Conservation (phyloP, 2,888 invertebrate genomes). For the Drosophila falleni region DNA sequence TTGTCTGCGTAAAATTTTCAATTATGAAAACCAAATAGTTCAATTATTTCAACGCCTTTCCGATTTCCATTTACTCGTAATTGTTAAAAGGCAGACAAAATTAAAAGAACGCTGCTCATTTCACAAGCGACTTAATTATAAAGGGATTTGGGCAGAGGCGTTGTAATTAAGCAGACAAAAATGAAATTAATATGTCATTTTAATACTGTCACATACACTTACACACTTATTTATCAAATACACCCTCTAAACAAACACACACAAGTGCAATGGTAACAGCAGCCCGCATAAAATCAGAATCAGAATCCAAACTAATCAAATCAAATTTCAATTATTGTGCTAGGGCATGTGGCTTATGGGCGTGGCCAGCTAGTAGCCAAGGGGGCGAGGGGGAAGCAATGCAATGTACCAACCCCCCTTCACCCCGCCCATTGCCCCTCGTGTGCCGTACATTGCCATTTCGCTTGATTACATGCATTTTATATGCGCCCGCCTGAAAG, state of each 20-base stretch:
- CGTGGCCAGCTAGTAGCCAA: conserved; percentile 23
- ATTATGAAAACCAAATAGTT: conserved; percentile 78
- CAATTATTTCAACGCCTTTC: conserved; percentile 56
- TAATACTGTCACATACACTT: conserved; percentile 22
- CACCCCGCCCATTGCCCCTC: conserved; percentile 19
- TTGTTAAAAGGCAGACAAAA: conserved; percentile 48
- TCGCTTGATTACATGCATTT: conserved; percentile 79
- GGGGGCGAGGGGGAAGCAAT: conserved; percentile 44
- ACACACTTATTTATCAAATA: neutral
- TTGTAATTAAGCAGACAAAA: conserved; percentile 52
- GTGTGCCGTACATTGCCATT: conserved; percentile 63
- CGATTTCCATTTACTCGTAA: conserved; percentile 45
- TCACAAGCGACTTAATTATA: conserved; percentile 65
- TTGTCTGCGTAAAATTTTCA: conserved; percentile 71
- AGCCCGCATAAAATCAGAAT: conserved; percentile 50
- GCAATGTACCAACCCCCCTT: conserved; percentile 34
- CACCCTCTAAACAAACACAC: neutral
- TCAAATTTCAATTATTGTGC: conserved; percentile 78
- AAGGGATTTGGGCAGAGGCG: conserved; percentile 59
- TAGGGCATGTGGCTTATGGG: conserved; percentile 28
- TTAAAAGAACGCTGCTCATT: conserved; percentile 26
- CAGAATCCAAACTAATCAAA: conserved; percentile 72
- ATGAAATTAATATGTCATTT: conserved; percentile 56
- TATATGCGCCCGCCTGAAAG: conserved; percentile 75
- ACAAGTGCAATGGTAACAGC: conserved; percentile 23